phyloP scores from a whole-genome alignment of 2,113 vertebrate species.

The Oryzias celebensis region DNA sequence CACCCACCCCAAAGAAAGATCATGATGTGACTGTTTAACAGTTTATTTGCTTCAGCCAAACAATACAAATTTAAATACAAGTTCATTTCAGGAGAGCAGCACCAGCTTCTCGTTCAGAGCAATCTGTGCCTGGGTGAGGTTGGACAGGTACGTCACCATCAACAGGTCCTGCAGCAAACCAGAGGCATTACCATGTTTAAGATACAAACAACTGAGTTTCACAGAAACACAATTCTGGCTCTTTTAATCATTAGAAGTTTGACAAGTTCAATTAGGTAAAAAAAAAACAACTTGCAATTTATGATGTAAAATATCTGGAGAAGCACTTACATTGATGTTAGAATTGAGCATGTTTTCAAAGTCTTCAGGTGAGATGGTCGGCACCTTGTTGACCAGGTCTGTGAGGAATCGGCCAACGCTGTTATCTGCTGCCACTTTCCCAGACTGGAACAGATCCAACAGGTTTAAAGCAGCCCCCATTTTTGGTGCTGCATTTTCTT shows the following conservation, averaged over 20 bases:
- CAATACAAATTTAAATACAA: slow-evolving; percentile 65
- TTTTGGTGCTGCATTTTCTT: not conserved
- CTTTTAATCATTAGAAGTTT: not conserved
- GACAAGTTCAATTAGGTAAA: not conserved
- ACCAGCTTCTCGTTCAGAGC: slow-evolving; percentile 94
- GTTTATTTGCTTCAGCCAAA: slow-evolving; percentile 57
- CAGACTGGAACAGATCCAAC: slow-evolving; percentile 80
- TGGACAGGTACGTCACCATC: slow-evolving; percentile 96
- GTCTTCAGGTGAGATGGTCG: slow-evolving; percentile 93
- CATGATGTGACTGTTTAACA: slow-evolving; percentile 36
- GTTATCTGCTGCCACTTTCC: slow-evolving; percentile 94
- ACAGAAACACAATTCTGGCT: not conserved
- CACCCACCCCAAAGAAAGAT: not conserved
- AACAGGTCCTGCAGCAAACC: slow-evolving; percentile 83
- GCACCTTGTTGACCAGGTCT: slow-evolving; percentile 97
- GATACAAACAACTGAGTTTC: not conserved
- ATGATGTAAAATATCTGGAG: not conserved
- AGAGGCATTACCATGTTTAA: slow-evolving; percentile 34
- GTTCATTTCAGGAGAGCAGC: slow-evolving; percentile 50
- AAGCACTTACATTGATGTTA: slow-evolving; percentile 92
- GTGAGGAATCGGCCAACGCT: slow-evolving; percentile 94
- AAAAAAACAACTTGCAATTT: not conserved
- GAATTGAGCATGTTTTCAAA: slow-evolving; percentile 99
- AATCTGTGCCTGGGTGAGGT: slow-evolving; percentile 93
- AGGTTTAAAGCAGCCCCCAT: not conserved